Percentiles rank a stretch among this genome's conserved stretches.
phyloP scores from a whole-genome alignment of 2,888 invertebrate species.

The Phragmatobia fuliginosa region DNA sequence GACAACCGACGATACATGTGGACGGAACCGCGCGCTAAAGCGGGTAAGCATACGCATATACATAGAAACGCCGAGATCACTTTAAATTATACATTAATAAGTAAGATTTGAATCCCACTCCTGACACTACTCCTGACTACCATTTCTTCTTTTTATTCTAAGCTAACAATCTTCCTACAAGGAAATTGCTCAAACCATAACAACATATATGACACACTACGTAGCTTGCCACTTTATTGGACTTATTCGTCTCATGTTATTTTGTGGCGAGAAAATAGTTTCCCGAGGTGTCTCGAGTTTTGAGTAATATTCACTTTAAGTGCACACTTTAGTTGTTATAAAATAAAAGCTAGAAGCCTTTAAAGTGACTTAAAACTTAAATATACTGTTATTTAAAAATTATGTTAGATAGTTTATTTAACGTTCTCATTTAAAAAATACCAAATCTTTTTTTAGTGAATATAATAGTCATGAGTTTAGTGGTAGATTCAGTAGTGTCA shows the following conservation, averaged over 20 bases:
- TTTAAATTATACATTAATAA: not conserved
- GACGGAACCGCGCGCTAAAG: no score
- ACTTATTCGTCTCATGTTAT: not conserved
- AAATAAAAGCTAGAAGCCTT: not conserved
- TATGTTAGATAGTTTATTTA: no score
- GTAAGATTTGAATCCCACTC: not conserved
- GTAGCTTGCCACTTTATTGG: not conserved
- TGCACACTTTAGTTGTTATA: not conserved
- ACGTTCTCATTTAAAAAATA: no score
- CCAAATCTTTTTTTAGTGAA: no score
- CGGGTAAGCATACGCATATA: not conserved
- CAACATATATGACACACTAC: not conserved
- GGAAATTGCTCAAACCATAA: not conserved
- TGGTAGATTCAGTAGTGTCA: no score
- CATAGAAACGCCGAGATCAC: not conserved
- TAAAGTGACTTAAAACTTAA: not conserved
- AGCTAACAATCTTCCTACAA: not conserved
- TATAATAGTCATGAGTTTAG: no score
- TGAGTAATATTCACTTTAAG: slow-evolving; percentile 4
- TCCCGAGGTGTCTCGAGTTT: not conserved
- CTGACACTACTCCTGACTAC: not conserved
- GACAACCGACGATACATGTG: no score
- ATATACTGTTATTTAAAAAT: not conserved
- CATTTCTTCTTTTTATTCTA: not conserved
- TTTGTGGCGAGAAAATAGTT: slow-evolving; percentile 4